Evolutionary conservation across 2,888 invertebrate species (phyloP).

Genomic region (Dugesia japonica): DNA sequence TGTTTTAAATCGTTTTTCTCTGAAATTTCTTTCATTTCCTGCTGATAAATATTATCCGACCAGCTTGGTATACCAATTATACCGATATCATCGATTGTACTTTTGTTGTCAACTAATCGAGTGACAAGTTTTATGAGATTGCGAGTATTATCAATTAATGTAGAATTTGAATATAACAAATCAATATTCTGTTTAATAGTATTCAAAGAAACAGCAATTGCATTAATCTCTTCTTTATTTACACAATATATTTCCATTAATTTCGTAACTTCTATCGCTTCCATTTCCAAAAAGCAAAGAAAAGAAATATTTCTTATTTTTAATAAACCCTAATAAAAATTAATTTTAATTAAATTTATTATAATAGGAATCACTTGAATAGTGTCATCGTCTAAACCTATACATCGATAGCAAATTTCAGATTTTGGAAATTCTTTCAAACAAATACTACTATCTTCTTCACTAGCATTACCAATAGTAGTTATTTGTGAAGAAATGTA

Average conservation of each 20-base stretch:
- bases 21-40: background rate
- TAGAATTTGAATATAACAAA: background rate
- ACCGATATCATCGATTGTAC: background rate
- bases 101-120: background rate
- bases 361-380: background rate
- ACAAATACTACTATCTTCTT: background rate
- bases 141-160: background rate
- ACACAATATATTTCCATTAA: background rate
- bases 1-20: background rate
- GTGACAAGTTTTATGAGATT: constrained; percentile 6
- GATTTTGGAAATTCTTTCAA: constrained; percentile 34
- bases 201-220: background rate
- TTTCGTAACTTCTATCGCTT: background rate
- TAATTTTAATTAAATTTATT: no score
- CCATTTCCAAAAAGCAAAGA: background rate
- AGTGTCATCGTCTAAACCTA: constrained; percentile 28
- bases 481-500: constrained; percentile 31
- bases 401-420: constrained; percentile 32
- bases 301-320: background rate
- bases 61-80: constrained; percentile 9
- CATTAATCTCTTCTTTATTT: background rate
- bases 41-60: background rate
- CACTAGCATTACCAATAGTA: constrained; percentile 30
- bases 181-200: constrained; percentile 2
- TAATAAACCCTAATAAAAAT: no score